Evolutionary conservation across 2,797 vertebrate genomes (phyloP).

Genomic region (Hemibagrus guttatus): DNA sequence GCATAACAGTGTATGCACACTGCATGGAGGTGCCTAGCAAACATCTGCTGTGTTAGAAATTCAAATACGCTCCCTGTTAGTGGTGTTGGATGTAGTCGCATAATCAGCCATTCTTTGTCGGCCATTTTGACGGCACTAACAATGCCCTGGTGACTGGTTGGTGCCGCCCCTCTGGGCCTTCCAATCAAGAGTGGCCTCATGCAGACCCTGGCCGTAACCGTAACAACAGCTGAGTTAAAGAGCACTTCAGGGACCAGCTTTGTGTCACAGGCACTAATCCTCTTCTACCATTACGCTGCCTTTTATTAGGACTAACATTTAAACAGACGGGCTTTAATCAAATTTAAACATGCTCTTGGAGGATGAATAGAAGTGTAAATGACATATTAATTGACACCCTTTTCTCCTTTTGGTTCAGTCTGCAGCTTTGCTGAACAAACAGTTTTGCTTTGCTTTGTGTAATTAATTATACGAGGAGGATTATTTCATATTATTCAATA

Average conservation of each 20-base stretch:
- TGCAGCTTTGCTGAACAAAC: slow-evolving; percentile 48
- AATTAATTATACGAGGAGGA: slow-evolving; percentile 64
- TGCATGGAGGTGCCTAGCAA: slow-evolving; percentile 92
- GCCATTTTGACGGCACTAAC: slow-evolving; percentile 89
- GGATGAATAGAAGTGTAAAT: slow-evolving; percentile 54
- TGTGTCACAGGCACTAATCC: slow-evolving; percentile 78
- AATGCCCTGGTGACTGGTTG: slow-evolving; percentile 84
- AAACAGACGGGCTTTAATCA: slow-evolving; percentile 59
- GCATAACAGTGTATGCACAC: slow-evolving; percentile 94
- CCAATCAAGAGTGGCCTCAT: slow-evolving; percentile 81
- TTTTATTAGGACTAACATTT: slow-evolving; percentile 58
- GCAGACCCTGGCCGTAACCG: slow-evolving; percentile 79
- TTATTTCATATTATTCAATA: slow-evolving; percentile 55
- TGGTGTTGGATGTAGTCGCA: slow-evolving; percentile 87
- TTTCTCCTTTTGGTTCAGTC: slow-evolving; percentile 29
- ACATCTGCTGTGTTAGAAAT: slow-evolving; percentile 99
- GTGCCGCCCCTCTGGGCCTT: slow-evolving; percentile 81
- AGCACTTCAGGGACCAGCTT: slow-evolving; percentile 77
- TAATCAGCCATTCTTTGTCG: slow-evolving; percentile 93
- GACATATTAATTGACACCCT: slow-evolving; percentile 56
- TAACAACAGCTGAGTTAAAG: slow-evolving; percentile 78
- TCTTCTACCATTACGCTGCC: slow-evolving; percentile 72
- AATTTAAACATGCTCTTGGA: slow-evolving; percentile 57
- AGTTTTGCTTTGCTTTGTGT: slow-evolving; percentile 56
- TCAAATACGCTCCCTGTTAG: slow-evolving; percentile 96